Evolutionary conservation across 2,113 vertebrate species (phyloP).

Genomic region (Trochalopteron elliotii): DNA sequence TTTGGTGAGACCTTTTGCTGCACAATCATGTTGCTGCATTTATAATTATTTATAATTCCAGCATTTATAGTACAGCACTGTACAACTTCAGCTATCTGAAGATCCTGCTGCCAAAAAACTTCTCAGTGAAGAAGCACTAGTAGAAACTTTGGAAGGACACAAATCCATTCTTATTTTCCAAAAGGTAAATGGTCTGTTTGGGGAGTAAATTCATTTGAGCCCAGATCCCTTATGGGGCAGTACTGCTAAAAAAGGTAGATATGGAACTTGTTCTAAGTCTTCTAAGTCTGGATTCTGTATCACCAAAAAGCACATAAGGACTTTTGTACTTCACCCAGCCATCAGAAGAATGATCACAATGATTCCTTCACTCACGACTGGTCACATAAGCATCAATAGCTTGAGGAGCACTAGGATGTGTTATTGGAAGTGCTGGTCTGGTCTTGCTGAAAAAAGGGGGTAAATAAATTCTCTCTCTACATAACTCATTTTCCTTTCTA

Average conservation of each 20-base stretch:
- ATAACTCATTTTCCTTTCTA: background rate
- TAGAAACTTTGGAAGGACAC: background rate
- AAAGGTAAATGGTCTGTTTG: background rate
- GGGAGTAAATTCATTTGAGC: background rate
- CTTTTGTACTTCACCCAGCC: background rate
- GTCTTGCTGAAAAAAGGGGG: background rate
- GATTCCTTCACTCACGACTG: background rate
- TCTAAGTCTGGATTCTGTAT: background rate
- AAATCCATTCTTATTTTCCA: background rate
- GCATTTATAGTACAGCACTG: background rate
- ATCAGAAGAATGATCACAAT: background rate
- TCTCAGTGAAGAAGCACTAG: background rate
- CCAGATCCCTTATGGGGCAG: background rate
- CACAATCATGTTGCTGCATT: background rate
- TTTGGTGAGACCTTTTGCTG: background rate
- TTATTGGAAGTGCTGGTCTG: background rate
- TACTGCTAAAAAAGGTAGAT: background rate
- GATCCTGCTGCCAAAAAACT: background rate
- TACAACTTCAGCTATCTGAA: background rate
- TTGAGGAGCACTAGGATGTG: background rate
- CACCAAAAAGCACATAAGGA: background rate
- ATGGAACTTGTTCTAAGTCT: background rate
- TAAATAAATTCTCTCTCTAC: background rate
- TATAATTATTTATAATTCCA: background rate
- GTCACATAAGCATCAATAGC: background rate